Percentiles rank a stretch among this genome's conserved stretches.
Evolutionary conservation across 2,797 vertebrate species (phyloP).

Genomic region (Cyprinodon diabolis): DNA sequence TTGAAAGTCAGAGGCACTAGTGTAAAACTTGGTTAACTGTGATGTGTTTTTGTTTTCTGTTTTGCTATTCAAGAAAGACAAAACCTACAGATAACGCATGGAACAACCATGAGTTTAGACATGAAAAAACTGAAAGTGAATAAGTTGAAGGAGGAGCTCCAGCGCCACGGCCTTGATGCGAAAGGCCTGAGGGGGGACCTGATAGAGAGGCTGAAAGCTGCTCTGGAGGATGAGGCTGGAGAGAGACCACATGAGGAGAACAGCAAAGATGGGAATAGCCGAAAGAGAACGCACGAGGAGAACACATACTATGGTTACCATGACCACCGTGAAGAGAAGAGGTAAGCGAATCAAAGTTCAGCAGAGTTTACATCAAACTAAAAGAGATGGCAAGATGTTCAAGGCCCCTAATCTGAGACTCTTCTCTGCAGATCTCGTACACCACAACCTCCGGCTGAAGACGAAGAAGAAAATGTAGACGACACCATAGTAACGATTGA

Average conservation of each 20-base stretch:
- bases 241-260: conserved; percentile 11
- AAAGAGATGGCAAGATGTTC: background rate
- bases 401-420: background rate
- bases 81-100: background rate
- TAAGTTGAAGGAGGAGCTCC: conserved; percentile 93
- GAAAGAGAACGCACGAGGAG: conserved; percentile 89
- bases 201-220: conserved; percentile 88
- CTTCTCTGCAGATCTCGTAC: conserved; percentile 84
- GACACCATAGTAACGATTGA: conserved; percentile 90
- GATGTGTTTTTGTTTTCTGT: rapidly evolving
- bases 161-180: conserved; percentile 90
- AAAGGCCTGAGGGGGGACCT: conserved; percentile 93
- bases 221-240: conserved; percentile 79
- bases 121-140: conserved; percentile 97
- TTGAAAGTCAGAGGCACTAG: conserved; percentile 23
- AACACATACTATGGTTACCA: conserved; percentile 86
- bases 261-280: conserved; percentile 71
- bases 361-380: rapidly evolving
- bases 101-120: conserved; percentile 87
- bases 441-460: conserved; percentile 91
- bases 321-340: conserved; percentile 90
- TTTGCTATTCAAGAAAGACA: conserved; percentile 12
- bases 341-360: conserved; percentile 67
- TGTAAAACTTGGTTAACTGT: background rate
- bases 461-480: conserved; percentile 93